These are phyloP conservation scores for Orussus abietinus DNA, from an alignment of 1,140 invertebrate species.

Conservation along the genomic window DNA sequence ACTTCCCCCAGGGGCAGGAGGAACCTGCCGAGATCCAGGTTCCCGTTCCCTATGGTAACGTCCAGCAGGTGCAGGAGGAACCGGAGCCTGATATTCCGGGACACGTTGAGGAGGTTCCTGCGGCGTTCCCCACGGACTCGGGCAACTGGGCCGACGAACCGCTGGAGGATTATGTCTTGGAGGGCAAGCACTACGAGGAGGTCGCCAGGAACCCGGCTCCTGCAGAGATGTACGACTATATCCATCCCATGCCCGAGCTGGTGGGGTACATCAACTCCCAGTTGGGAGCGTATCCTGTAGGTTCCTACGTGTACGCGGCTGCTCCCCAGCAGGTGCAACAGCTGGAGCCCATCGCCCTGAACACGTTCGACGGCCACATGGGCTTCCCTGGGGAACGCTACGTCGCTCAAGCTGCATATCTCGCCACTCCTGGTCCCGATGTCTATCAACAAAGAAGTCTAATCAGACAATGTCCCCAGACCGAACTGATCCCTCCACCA, in stretches of 20 bases:
- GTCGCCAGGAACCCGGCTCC: conserved; percentile 11
- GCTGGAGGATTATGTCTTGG: conserved; percentile 22
- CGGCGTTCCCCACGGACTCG: neutral
- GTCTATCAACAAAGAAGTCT: conserved; percentile 28
- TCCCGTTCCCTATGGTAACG: too few relatives aligned
- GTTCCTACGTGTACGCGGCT: conserved; percentile 37
- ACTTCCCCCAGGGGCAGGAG: too few relatives aligned
- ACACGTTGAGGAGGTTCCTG: neutral
- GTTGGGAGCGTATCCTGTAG: conserved; percentile 37
- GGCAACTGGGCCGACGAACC: conserved; percentile 26
- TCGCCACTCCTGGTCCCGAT: conserved; percentile 21
- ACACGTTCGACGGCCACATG: conserved; percentile 29
- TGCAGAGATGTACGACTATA: conserved; percentile 50
- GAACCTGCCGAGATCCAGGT: too few relatives aligned
- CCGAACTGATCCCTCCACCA: conserved; percentile 7
- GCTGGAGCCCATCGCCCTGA: conserved; percentile 24
- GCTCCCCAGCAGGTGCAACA: conserved; percentile 27
- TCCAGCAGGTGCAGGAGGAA: too few relatives aligned
- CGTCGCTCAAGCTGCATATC: conserved; percentile 27
- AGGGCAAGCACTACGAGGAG: conserved; percentile 15
- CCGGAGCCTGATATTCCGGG: too few relatives aligned
- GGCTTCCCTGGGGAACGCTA: conserved; percentile 28
- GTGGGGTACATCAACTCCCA: conserved; percentile 54
- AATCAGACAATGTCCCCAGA: conserved; percentile 1
- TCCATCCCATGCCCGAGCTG: conserved; percentile 53